Evolutionary conservation across 2,888 invertebrate species (phyloP).

Genomic region (Machimus atricapillus): DNA sequence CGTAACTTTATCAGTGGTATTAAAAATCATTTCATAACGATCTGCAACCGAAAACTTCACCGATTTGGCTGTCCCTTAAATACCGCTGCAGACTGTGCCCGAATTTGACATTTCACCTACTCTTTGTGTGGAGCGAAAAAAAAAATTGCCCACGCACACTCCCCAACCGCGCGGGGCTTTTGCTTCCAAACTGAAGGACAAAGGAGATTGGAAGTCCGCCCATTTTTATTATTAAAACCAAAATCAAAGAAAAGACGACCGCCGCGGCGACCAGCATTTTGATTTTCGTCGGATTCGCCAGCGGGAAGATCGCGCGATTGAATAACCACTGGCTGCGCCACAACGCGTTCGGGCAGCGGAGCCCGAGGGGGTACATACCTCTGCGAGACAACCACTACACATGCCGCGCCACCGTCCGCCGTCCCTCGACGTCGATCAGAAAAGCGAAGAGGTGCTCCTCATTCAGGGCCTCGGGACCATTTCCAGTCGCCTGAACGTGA

Average conservation of each 20-base stretch:
- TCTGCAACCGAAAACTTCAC: not conserved
- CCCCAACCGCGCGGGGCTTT: not conserved
- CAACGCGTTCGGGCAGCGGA: not conserved
- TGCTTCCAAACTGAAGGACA: constrained; percentile 47
- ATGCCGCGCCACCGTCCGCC: constrained; percentile 32
- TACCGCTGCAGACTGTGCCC: not conserved
- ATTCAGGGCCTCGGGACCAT: not conserved
- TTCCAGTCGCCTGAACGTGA: not conserved
- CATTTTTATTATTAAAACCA: constrained; percentile 39
- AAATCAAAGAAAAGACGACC: not conserved
- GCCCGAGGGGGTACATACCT: constrained; percentile 41
- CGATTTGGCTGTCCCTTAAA: not conserved
- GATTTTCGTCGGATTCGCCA: not conserved
- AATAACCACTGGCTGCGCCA: not conserved
- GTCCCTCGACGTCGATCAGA: constrained; percentile 6
- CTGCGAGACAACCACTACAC: constrained; percentile 41
- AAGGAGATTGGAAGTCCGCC: constrained; percentile 48
- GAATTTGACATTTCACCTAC: constrained; percentile 12
- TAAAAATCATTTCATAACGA: not conserved
- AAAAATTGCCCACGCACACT: constrained; percentile 22
- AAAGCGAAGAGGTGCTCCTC: not conserved
- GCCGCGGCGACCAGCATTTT: not conserved
- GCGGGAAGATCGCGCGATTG: not conserved
- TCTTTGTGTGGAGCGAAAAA: constrained; percentile 29
- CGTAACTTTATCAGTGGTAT: not conserved